These are phyloP conservation scores for Pandion haliaetus DNA, from an alignment of 2,113 vertebrate species.

Conservation along the genomic window DNA sequence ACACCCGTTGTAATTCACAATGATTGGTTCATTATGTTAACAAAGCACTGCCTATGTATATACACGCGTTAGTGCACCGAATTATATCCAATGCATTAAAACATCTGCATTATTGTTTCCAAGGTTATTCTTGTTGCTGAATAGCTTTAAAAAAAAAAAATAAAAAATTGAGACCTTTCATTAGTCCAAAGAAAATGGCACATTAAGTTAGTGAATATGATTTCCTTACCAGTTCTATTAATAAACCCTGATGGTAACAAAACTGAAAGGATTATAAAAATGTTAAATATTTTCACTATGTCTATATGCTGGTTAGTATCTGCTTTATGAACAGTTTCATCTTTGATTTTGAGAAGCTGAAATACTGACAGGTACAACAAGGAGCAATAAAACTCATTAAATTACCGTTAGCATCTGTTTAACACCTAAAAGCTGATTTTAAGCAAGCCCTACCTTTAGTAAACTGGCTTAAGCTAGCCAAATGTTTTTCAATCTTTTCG, in stretches of 20 bases:
- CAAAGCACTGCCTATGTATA: neutral
- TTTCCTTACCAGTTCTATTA: neutral
- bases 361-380: neutral
- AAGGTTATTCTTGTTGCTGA: neutral
- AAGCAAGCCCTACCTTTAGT: neutral
- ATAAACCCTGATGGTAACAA: neutral
- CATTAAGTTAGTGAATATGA: neutral
- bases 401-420: neutral
- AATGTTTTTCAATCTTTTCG: neutral
- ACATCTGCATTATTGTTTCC: neutral
- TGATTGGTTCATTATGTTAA: neutral
- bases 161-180: neutral
- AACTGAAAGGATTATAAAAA: neutral
- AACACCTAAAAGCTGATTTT: neutral
- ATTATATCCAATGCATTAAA: neutral
- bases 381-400: neutral
- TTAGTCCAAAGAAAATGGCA: neutral
- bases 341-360: neutral
- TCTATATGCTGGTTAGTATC: neutral
- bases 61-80: neutral
- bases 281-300: neutral
- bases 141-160: neutral
- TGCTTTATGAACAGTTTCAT: neutral
- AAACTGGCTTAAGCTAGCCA: neutral
- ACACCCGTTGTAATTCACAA: neutral